A percentile compares a stretch with the other conserved stretches of the same genome.
Conservation (phyloP, 2,113 vertebrate species). For the Halichoerus grypus region DNA sequence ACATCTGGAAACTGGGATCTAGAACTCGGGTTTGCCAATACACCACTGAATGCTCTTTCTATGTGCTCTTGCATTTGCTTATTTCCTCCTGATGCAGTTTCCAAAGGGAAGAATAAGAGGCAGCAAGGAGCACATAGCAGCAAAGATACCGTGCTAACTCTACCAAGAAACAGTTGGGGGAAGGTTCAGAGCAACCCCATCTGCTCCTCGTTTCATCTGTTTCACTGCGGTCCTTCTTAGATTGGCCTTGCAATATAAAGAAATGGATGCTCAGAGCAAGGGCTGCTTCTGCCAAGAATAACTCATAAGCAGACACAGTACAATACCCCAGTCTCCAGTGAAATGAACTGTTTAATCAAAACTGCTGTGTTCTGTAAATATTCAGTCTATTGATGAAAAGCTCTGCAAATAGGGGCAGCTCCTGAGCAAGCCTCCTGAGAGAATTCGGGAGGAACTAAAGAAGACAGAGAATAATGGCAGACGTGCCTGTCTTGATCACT, state of each 20-base stretch:
- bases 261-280: background rate
- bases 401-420: slow-evolving; percentile 54
- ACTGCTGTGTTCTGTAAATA: slow-evolving; percentile 49
- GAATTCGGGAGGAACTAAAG: background rate
- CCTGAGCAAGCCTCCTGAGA: background rate
- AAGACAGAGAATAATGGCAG: slow-evolving; percentile 16
- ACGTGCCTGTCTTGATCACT: background rate
- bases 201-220: background rate
- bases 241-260: background rate
- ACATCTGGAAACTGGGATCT: background rate
- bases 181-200: background rate
- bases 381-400: slow-evolving; percentile 60
- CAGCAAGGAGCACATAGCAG: background rate
- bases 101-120: slow-evolving; percentile 43
- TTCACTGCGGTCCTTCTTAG: background rate
- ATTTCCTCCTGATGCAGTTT: slow-evolving; percentile 42
- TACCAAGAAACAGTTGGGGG: background rate
- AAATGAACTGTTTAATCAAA: slow-evolving; percentile 71
- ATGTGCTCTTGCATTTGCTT: background rate
- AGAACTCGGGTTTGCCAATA: background rate
- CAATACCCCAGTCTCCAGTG: slow-evolving; percentile 27
- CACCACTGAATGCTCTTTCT: background rate
- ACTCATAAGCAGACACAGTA: slow-evolving; percentile 43
- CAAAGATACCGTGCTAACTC: background rate
- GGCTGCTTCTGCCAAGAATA: slow-evolving; percentile 49